Evolutionary conservation across 2,797 vertebrate genomes (phyloP).

Genomic region (Neopelma chrysocephalum): DNA sequence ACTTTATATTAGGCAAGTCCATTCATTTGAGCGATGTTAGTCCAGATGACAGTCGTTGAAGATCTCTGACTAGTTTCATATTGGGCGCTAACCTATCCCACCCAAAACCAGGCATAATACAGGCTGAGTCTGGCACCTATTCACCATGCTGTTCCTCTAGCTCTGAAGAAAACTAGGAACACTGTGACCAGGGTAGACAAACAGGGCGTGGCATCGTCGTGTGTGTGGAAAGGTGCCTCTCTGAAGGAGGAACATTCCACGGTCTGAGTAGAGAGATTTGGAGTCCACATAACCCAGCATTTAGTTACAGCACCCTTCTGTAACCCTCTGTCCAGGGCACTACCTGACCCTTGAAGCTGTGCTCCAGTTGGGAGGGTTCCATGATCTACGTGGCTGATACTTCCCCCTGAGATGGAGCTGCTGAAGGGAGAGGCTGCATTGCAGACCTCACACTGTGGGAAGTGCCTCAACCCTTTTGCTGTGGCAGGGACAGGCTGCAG

Average conservation of each 20-base stretch:
- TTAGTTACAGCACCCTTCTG: background rate
- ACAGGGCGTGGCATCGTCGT: fast-evolving
- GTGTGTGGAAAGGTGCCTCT: background rate
- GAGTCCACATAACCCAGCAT: background rate
- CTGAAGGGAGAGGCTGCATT: background rate
- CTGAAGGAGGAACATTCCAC: background rate
- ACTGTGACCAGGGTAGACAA: background rate
- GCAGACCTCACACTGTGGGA: background rate
- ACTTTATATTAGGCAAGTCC: background rate
- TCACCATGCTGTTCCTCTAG: background rate
- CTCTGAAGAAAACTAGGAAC: background rate
- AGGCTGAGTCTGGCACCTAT: background rate
- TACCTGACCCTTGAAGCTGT: background rate
- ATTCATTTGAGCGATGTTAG: background rate
- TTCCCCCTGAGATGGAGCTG: background rate
- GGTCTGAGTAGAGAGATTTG: background rate
- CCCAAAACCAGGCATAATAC: background rate
- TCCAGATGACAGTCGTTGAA: background rate
- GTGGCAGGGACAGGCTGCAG: background rate
- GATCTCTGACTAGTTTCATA: background rate
- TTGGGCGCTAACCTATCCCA: background rate
- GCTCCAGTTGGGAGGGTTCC: background rate
- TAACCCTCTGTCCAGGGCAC: background rate
- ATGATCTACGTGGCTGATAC: too few relatives aligned
- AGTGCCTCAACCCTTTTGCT: background rate